Conservation (phyloP, 2,888 invertebrate genomes). For the Heterodera filipjevi region DNA sequence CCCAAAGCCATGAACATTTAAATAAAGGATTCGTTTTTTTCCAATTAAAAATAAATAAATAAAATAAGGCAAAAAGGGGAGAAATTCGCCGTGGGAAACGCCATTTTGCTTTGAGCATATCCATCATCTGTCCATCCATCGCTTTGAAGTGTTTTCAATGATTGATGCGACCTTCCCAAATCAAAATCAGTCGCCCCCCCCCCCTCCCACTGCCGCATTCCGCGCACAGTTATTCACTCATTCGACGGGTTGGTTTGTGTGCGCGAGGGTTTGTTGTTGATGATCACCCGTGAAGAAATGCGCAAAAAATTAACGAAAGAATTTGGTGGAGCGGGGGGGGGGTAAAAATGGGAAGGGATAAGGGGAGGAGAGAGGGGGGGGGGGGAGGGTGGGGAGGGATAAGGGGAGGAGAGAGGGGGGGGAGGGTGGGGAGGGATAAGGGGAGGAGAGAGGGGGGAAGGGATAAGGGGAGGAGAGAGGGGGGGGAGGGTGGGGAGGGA, state of each 20-base stretch:
- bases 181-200: conserved; percentile 32
- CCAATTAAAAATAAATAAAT: too few relatives aligned
- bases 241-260: conserved; percentile 1
- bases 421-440: neutral
- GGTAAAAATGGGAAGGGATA: neutral
- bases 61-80: neutral
- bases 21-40: too few relatives aligned
- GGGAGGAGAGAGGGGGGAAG: too few relatives aligned
- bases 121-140: neutral
- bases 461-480: too few relatives aligned
- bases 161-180: neutral
- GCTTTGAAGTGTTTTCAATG: neutral
- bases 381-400: neutral
- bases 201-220: conserved; percentile 27
- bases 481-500: too few relatives aligned
- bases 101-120: neutral
- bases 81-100: neutral
- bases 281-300: neutral
- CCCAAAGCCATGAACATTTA: too few relatives aligned
- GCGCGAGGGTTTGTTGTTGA: conserved; percentile 2
- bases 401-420: too few relatives aligned
- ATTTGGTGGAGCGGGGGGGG: neutral
- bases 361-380: neutral
- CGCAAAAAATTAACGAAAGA: neutral
- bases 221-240: conserved; percentile 25